Conservation (phyloP, 2,113 vertebrate genomes). For the Uropsilus gracilis region DNA sequence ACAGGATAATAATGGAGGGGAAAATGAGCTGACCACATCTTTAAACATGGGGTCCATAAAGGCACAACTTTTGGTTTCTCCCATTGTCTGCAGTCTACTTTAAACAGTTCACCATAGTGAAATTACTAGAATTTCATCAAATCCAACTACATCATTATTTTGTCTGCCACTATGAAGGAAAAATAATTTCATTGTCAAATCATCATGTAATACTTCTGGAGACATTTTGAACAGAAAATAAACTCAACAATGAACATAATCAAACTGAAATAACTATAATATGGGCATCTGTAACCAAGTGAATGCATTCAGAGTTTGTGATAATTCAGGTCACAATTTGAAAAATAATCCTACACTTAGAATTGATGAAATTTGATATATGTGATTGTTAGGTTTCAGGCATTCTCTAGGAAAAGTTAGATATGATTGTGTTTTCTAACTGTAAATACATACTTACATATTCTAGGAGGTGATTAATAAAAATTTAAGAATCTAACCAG, state of each 20-base stretch:
- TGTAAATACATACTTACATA: not conserved
- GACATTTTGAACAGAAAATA: constrained; percentile 45
- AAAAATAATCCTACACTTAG: not conserved
- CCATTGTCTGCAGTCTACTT: not conserved
- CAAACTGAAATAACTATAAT: not conserved
- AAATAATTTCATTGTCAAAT: constrained; percentile 37
- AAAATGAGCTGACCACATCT: not conserved
- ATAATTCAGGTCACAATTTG: constrained; percentile 23
- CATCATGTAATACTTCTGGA: constrained; percentile 24
- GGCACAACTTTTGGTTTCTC: not conserved
- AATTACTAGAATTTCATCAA: constrained; percentile 16
- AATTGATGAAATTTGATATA: not conserved
- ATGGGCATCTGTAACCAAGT: constrained; percentile 9
- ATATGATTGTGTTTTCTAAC: not conserved
- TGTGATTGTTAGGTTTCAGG: not conserved
- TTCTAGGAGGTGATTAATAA: not conserved
- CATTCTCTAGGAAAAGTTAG: not conserved
- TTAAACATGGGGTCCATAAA: not conserved
- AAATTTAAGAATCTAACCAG: not conserved
- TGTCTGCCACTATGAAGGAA: not conserved
- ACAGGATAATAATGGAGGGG: not conserved
- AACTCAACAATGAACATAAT: constrained; percentile 33
- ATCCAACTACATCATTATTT: not conserved
- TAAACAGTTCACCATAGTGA: not conserved
- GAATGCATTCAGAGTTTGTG: not conserved